Conservation (phyloP, 2,888 invertebrate genomes). For the Drosophila yooni region DNA sequence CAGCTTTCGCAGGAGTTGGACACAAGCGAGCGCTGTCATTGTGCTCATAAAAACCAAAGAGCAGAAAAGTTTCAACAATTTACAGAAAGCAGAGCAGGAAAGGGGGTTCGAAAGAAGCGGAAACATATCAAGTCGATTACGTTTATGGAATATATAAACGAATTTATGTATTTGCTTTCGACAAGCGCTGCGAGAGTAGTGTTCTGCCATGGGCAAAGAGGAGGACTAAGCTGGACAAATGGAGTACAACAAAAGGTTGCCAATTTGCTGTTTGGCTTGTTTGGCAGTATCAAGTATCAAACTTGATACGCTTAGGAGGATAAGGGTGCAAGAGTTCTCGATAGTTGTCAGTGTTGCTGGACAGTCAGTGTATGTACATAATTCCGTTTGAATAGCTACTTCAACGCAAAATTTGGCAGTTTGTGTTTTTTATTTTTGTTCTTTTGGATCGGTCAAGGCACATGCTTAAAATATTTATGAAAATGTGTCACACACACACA, state of each 20-base stretch:
- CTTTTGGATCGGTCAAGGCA: conserved; percentile 36
- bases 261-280: conserved; percentile 71
- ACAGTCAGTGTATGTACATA: conserved; percentile 9
- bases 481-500: conserved; percentile 52
- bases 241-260: conserved; percentile 48
- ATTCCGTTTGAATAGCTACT: conserved; percentile 76
- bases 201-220: conserved; percentile 11
- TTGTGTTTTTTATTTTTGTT: conserved; percentile 5
- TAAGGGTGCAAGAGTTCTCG: conserved; percentile 19
- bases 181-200: conserved; percentile 17
- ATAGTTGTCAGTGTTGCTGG: conserved; percentile 26
- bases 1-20: conserved; percentile 32
- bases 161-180: conserved; percentile 24
- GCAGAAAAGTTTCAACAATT: conserved; percentile 55
- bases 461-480: conserved; percentile 80
- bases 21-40: conserved; percentile 29
- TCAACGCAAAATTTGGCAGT: conserved; percentile 34
- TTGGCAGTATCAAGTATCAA: conserved; percentile 61
- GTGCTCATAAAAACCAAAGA: conserved; percentile 53
- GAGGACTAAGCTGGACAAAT: conserved; percentile 45
- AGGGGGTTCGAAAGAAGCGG: not conserved
- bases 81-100: not conserved
- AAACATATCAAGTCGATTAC: conserved; percentile 66
- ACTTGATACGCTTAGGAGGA: conserved; percentile 70
- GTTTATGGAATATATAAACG: conserved; percentile 64